These are phyloP conservation scores for Hippocampus zosterae DNA, from an alignment of 2,113 vertebrate species.

Conservation along the genomic window DNA sequence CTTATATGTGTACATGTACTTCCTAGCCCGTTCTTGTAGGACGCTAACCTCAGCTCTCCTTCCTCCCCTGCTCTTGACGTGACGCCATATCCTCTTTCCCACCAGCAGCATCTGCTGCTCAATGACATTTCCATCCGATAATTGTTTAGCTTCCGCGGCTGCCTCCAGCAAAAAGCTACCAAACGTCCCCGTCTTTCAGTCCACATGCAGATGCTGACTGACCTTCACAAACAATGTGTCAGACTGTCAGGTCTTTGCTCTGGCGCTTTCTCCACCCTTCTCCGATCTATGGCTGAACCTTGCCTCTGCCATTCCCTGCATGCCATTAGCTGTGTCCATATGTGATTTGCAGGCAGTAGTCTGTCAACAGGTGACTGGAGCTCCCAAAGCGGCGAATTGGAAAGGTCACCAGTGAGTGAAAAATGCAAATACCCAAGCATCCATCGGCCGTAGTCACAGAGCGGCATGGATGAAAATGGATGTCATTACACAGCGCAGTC, in stretches of 20 bases:
- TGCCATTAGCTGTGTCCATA: slow-evolving; percentile 65
- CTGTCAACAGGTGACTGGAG: slow-evolving; percentile 70
- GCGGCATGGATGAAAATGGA: slow-evolving; percentile 66
- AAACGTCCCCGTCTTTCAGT: slow-evolving; percentile 43
- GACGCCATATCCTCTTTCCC: slow-evolving; percentile 16
- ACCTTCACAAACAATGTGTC: slow-evolving; percentile 32
- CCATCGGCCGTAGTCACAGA: slow-evolving; percentile 55
- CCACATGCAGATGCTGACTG: slow-evolving; percentile 39
- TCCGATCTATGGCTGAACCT: slow-evolving; percentile 34
- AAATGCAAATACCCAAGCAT: slow-evolving; percentile 72
- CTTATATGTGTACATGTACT: neutral
- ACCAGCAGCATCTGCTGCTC: slow-evolving; percentile 17
- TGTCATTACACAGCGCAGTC: slow-evolving; percentile 60
- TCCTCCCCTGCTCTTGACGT: slow-evolving; percentile 17
- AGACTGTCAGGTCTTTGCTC: slow-evolving; percentile 15
- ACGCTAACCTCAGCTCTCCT: slow-evolving; percentile 7
- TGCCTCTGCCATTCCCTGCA: slow-evolving; percentile 47
- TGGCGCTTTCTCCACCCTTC: slow-evolving; percentile 21
- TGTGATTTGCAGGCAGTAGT: slow-evolving; percentile 68
- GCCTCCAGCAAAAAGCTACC: slow-evolving; percentile 10
- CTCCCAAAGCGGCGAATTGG: slow-evolving; percentile 65
- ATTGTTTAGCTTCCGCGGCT: slow-evolving; percentile 26
- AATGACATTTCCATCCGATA: slow-evolving; percentile 30
- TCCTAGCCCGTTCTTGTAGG: neutral
- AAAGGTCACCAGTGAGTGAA: slow-evolving; percentile 72